Evolutionary conservation across 2,888 invertebrate species (phyloP).

Genomic region (Orchesellides sinensis): DNA sequence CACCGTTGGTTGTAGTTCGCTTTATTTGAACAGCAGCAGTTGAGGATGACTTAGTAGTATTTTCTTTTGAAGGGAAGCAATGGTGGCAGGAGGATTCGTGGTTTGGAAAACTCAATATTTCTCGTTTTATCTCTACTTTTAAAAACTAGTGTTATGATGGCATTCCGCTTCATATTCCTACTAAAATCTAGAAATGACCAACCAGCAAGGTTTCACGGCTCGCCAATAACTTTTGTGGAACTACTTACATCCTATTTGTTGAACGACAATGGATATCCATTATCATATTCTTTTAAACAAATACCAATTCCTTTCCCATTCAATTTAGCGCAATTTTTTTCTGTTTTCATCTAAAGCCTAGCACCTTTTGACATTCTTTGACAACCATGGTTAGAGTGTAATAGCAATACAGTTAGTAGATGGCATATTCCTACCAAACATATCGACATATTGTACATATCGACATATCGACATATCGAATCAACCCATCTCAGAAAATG

Average conservation of each 20-base stretch:
- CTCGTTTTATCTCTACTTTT: conserved; percentile 51
- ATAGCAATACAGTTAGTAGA: too few species aligned
- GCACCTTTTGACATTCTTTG: conserved; percentile 4
- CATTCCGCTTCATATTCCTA: too few species aligned
- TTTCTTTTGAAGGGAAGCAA: background rate
- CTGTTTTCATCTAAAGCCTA: background rate
- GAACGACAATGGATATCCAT: too few species aligned
- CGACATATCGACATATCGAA: too few species aligned
- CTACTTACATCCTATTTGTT: conserved; percentile 25
- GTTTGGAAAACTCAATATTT: conserved; percentile 49
- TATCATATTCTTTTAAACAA: background rate
- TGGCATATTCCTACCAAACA: too few species aligned
- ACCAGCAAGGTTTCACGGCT: background rate
- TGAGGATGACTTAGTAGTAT: conserved; percentile 9
- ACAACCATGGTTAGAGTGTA: too few species aligned
- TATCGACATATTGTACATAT: too few species aligned
- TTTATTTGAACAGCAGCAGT: conserved; percentile 15
- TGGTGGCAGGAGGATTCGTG: background rate
- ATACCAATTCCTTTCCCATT: background rate
- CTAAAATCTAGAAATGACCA: too few species aligned
- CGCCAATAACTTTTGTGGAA: conserved; percentile 20
- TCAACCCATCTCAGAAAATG: too few species aligned
- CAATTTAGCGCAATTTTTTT: too few species aligned
- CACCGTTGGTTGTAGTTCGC: background rate
- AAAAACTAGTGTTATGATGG: too few species aligned